Evolutionary conservation across 2,888 invertebrate genomes (phyloP), one percentile per base, ranked within the genome.

Genomic region (Ochlodes sylvanus): DNA sequence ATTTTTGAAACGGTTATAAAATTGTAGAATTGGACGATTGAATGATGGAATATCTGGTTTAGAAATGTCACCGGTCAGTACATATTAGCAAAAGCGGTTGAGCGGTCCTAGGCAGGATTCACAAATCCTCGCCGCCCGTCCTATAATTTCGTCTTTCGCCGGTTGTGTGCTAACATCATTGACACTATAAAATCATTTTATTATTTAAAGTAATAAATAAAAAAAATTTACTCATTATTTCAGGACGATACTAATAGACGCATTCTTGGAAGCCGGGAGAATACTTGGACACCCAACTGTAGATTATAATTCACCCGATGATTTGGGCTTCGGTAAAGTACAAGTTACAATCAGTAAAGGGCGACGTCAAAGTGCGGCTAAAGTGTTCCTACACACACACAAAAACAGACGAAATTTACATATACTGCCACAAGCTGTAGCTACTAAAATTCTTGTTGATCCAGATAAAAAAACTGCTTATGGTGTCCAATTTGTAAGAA

Each of bases 391-490:
- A 1, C 93, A 95, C 67, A 94, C 94, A 10, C 91, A 95, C 75
- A 91, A 94, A 71, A 83, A 88, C 7, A 90, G 97, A 60, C 85
- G 79, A 12, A 97, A 97, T 82, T 88, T 97, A 2, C 95, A 95
- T 77, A 95, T 97, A 19, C 86, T 96, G 0, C 94, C 95, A 0
- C 89, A 94, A 75, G 94, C 94, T 32, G 92, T 94, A 42, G 97
- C 95, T 0, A 95, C 94, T 0, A 95, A 95, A 85, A 86, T 97
- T 3, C 82, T 97, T 0, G 95, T 97, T 15, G 94, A 96, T 77
- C 90, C 92, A 0, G 71, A 83, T 14, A 94, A 95, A 0, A 95
- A 95, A 76, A 87, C 88, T 17, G 96, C 97, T 0, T 94, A 94
- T 70, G 97, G 97, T 0, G 95, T 97, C 0, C 92, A 96, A 75